phyloP scores from a whole-genome alignment of 1,140 invertebrate species.

The Bombus picipes region DNA sequence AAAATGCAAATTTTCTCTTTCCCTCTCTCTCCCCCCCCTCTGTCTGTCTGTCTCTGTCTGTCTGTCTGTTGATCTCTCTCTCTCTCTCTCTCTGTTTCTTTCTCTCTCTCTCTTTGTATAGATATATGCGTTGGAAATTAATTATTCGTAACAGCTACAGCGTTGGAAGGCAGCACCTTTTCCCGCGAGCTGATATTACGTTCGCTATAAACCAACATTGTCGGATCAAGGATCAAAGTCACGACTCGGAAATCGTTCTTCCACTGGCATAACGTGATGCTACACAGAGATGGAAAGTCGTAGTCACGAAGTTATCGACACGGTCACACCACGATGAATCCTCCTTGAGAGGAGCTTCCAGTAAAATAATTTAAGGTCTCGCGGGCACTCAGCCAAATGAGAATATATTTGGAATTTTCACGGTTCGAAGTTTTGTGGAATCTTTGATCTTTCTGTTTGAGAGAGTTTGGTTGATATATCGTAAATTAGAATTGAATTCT shows the following conservation, averaged over 20 bases:
- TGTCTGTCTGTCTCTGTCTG: too few species aligned
- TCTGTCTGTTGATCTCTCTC: background rate
- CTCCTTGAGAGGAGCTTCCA: slow-evolving; percentile 66
- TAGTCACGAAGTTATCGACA: slow-evolving; percentile 70
- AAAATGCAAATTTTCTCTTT: slow-evolving; percentile 7
- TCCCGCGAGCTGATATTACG: background rate
- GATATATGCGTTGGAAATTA: slow-evolving; percentile 23
- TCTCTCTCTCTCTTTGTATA: background rate
- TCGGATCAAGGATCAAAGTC: background rate
- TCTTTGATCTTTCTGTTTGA: background rate
- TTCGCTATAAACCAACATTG: background rate
- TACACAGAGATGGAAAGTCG: slow-evolving; percentile 23
- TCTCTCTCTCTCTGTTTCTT: background rate
- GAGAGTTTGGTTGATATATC: background rate
- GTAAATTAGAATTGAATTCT: background rate
- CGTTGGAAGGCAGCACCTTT: background rate
- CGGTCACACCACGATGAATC: slow-evolving; percentile 60
- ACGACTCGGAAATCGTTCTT: background rate
- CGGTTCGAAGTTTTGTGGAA: background rate
- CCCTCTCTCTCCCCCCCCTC: background rate
- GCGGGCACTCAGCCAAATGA: background rate
- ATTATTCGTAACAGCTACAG: slow-evolving; percentile 12
- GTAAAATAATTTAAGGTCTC: slow-evolving; percentile 72
- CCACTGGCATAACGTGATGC: background rate
- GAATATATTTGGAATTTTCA: background rate